Percentiles rank a stretch among this genome's conserved stretches.
phyloP scores from a whole-genome alignment of 1,140 invertebrate genomes.

The Drosophila pseudoananassae region DNA sequence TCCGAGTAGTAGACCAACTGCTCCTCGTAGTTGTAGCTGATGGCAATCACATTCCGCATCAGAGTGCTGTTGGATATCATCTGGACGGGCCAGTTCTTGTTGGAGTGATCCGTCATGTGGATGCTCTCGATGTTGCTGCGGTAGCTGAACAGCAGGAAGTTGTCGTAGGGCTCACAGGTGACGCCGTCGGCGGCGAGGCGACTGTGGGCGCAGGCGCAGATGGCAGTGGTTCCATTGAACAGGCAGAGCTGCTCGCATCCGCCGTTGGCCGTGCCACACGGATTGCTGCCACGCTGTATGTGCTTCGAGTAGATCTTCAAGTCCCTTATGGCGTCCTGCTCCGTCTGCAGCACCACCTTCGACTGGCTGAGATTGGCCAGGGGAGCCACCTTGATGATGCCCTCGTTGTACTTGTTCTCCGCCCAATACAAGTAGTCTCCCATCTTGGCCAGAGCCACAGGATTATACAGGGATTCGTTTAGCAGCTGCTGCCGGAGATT shows the following conservation, averaged over 20 bases:
- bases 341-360: slow-evolving; percentile 85
- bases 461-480: slow-evolving; percentile 89
- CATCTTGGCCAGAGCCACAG: slow-evolving; percentile 87
- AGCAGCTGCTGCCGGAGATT: slow-evolving; percentile 88
- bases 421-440: slow-evolving; percentile 80
- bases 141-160: slow-evolving; percentile 91
- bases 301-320: slow-evolving; percentile 86
- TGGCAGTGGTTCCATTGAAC: slow-evolving; percentile 88
- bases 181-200: slow-evolving; percentile 87
- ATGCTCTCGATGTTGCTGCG: slow-evolving; percentile 91
- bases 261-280: slow-evolving; percentile 90
- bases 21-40: slow-evolving; percentile 91
- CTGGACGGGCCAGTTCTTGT: slow-evolving; percentile 90
- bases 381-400: slow-evolving; percentile 88
- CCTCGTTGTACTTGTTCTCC: slow-evolving; percentile 86
- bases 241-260: slow-evolving; percentile 92
- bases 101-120: slow-evolving; percentile 88
- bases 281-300: slow-evolving; percentile 87
- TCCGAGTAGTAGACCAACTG: slow-evolving; percentile 93
- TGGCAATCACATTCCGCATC: slow-evolving; percentile 93
- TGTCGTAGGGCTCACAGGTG: slow-evolving; percentile 89
- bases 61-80: slow-evolving; percentile 87
- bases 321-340: slow-evolving; percentile 90
- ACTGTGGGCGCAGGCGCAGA: slow-evolving; percentile 91
- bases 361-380: slow-evolving; percentile 86